Conservation (phyloP, 2,797 vertebrate genomes). For the Neostethus bicornis region DNA sequence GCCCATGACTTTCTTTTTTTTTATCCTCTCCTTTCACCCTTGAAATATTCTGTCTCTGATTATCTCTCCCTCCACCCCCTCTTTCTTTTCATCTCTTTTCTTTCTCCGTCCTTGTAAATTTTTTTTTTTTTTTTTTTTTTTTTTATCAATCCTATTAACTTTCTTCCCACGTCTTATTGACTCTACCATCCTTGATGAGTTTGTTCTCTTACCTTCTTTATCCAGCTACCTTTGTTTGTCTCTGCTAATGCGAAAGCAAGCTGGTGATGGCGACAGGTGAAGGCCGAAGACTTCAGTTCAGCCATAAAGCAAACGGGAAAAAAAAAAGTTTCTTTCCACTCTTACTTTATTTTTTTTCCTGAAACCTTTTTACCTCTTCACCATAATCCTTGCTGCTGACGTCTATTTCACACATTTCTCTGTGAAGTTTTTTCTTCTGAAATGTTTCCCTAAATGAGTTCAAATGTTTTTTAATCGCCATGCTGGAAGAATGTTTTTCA, state of each 20-base stretch:
- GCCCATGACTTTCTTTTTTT: constrained; percentile 46
- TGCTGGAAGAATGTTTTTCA: constrained; percentile 29
- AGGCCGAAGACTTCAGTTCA: constrained; percentile 33
- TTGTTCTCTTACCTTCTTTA: constrained; percentile 9
- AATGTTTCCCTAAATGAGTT: constrained; percentile 34
- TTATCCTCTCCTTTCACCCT: constrained; percentile 34
- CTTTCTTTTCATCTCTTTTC: constrained; percentile 10
- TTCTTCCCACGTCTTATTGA: constrained; percentile 1
- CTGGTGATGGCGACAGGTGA: constrained; percentile 35
- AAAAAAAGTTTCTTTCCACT: constrained; percentile 15
- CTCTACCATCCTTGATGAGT: constrained; percentile 13
- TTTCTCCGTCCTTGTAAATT: constrained; percentile 27
- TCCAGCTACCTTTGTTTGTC: constrained; percentile 10
- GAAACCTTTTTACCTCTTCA: constrained; percentile 2
- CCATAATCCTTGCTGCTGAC: constrained; percentile 9
- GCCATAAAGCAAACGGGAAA: constrained; percentile 16
- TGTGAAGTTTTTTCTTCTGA: constrained; percentile 19
- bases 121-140: too few species aligned
- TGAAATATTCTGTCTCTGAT: constrained; percentile 42
- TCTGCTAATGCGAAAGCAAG: constrained; percentile 40
- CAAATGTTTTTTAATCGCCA: constrained; percentile 17
- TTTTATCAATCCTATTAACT: constrained; percentile 2
- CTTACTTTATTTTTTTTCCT: constrained; percentile 11
- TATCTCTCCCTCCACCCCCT: constrained; percentile 25
- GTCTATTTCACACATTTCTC: constrained; percentile 16